Conservation (phyloP, 1,140 invertebrate species). For the Panagrolaimus sp. region DNA sequence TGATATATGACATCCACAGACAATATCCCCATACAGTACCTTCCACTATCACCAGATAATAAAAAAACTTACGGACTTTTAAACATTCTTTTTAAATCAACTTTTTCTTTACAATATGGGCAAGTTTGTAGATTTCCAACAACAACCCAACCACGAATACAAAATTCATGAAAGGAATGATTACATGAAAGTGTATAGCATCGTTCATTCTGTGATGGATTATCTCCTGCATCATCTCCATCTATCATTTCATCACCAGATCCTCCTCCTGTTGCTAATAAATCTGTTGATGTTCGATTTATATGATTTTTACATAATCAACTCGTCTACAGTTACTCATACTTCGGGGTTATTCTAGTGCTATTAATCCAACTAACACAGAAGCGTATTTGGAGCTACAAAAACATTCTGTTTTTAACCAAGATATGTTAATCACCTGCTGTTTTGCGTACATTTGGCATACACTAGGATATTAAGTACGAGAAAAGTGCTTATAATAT, state of each 20-base stretch:
- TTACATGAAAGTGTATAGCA: constrained; percentile 89
- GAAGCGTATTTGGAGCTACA: too few relatives aligned
- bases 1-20: too few relatives aligned
- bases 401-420: too few relatives aligned
- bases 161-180: constrained; percentile 89
- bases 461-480: too few relatives aligned
- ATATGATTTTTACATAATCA: constrained; percentile 87
- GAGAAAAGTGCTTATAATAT: too few relatives aligned
- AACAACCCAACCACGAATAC: constrained; percentile 98
- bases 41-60: constrained; percentile 14
- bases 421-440: too few relatives aligned
- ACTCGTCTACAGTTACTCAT: too few relatives aligned
- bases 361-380: too few relatives aligned
- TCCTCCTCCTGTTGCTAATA: constrained; percentile 15
- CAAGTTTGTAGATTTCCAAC: constrained; percentile 99
- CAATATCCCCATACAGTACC: too few relatives aligned
- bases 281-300: constrained; percentile 60
- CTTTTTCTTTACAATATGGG: constrained; percentile 98
- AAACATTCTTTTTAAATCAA: constrained; percentile 94
- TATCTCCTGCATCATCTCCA: constrained; percentile 66
- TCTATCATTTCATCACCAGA: constrained; percentile 73
- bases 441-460: too few relatives aligned
- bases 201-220: constrained; percentile 69
- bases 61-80: constrained; percentile 76
- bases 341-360: too few relatives aligned